These are phyloP conservation scores for Drosophila subsilvestris DNA, from an alignment of 2,888 invertebrate species.

Conservation along the genomic window DNA sequence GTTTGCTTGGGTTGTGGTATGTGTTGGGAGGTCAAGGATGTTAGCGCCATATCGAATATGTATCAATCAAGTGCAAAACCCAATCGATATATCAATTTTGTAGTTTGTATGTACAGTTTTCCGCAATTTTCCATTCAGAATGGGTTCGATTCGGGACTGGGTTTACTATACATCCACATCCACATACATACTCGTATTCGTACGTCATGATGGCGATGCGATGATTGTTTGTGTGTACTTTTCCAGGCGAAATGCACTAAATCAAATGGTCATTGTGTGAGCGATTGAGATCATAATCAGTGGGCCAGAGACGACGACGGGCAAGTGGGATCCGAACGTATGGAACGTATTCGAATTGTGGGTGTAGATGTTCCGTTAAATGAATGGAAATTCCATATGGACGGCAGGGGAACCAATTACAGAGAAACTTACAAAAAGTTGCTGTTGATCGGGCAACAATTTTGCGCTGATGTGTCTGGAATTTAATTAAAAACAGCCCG, in stretches of 20 bases:
- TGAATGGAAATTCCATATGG: conserved; percentile 71
- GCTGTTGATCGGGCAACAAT: conserved; percentile 35
- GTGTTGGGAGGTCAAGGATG: neutral
- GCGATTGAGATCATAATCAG: conserved; percentile 66
- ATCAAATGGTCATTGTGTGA: conserved; percentile 63
- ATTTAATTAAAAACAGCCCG: conserved; percentile 68
- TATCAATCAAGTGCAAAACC: conserved; percentile 5
- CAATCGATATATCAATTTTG: conserved; percentile 3
- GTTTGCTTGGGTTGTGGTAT: neutral
- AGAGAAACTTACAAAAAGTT: conserved; percentile 39
- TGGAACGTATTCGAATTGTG: conserved; percentile 16
- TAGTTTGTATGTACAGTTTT: conserved; percentile 7
- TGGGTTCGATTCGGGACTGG: conserved; percentile 14
- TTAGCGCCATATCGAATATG: neutral
- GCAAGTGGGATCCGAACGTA: neutral
- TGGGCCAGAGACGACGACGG: conserved; percentile 43
- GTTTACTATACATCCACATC: neutral
- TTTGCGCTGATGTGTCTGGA: conserved; percentile 68
- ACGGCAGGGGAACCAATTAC: conserved; percentile 42
- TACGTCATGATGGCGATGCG: conserved; percentile 2
- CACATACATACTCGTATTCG: neutral
- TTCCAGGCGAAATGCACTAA: conserved; percentile 64
- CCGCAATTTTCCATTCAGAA: conserved; percentile 17
- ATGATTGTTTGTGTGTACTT: conserved; percentile 42
- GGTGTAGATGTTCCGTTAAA: conserved; percentile 66